Conservation (phyloP, 2,113 vertebrate species). For the Chrysochloris asiatica region DNA sequence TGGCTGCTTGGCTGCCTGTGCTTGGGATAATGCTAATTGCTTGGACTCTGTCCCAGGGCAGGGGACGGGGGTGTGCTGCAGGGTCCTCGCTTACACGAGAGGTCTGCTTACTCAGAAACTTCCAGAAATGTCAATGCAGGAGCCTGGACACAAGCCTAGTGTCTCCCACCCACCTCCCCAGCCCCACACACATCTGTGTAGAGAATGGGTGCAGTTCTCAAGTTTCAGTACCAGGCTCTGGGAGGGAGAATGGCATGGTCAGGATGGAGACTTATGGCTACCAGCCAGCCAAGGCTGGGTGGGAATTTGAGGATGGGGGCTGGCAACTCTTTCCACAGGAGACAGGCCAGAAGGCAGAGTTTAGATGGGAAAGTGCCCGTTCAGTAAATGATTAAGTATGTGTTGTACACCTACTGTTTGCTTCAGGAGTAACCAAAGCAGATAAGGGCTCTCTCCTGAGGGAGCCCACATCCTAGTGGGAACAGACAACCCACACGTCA, state of each 20-base stretch:
- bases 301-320: not conserved
- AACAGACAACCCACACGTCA: not conserved
- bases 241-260: fast-evolving
- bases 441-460: not conserved
- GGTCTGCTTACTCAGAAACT: not conserved
- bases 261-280: slow-evolving; percentile 22
- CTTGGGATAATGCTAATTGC: no score
- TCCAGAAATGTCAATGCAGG: not conserved
- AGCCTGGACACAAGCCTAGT: not conserved
- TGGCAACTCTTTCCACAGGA: not conserved
- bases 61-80: no score
- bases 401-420: not conserved
- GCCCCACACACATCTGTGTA: not conserved
- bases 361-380: no score
- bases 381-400: not conserved
- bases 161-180: not conserved
- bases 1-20: no score
- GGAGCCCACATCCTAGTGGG: not conserved
- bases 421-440: not conserved
- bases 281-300: not conserved
- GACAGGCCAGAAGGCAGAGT: not conserved
- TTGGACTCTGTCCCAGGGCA: no score
- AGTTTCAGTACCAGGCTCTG: not conserved
- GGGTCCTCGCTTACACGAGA: no score
- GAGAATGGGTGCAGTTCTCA: not conserved